Conservation (phyloP, 2,113 vertebrate genomes). For the Brachypteracias leptosomus region DNA sequence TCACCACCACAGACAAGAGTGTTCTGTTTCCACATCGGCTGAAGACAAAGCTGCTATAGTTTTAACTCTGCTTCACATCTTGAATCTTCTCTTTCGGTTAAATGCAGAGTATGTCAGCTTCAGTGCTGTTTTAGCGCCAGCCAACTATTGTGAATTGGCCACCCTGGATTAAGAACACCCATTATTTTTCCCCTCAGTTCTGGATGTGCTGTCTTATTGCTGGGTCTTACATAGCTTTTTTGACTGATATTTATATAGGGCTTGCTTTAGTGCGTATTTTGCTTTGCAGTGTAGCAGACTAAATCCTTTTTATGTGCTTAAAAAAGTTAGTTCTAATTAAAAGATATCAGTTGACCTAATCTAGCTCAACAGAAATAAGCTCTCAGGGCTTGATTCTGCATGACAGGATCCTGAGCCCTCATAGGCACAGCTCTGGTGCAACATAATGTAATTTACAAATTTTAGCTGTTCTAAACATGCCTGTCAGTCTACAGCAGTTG, state of each 20-base stretch:
- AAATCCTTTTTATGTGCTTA: neutral
- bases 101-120: neutral
- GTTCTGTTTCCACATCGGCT: neutral
- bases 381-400: neutral
- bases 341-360: neutral
- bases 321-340: neutral
- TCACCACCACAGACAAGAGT: neutral
- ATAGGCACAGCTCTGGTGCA: neutral
- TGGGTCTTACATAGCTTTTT: neutral
- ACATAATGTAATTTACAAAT: neutral
- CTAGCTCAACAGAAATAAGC: neutral
- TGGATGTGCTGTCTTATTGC: neutral
- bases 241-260: neutral
- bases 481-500: neutral
- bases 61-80: neutral
- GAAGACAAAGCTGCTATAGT: neutral
- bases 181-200: neutral
- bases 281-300: neutral
- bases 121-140: neutral
- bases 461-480: neutral
- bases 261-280: neutral
- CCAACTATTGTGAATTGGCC: neutral
- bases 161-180: neutral
- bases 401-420: neutral
- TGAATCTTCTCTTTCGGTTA: neutral